Evolutionary conservation across 2,113 vertebrate genomes (phyloP), one percentile per base, ranked within the genome.

Genomic region (Girardinichthys multiradiatus): DNA sequence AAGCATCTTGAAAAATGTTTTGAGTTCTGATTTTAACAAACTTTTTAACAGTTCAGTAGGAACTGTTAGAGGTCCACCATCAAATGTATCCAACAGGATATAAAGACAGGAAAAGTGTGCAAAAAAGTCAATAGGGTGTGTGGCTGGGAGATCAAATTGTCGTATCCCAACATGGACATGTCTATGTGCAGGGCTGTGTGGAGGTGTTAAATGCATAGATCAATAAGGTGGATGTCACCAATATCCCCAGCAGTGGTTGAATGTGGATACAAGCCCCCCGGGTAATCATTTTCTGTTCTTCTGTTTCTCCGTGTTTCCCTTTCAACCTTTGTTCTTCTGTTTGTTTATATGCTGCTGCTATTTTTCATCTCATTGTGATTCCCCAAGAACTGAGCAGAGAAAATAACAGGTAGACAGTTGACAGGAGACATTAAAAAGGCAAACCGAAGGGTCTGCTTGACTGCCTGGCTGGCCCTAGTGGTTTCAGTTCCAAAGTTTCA

Each of bases 141-240:
- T 26, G 64, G 31, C 64, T 75, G 5, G 27, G 29, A 57, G 68
- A 67, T 86, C 83, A 67, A 11, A 29, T 66, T 75, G 63, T 70
- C 28, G 65, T 28, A 24, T 60, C 28, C 26, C 31, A 33, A 57
- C 54, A 60, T 33, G 11, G 14, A 1, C 39, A 64, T 61, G 73
- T 57, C 6, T 60, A 75, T 61, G 31, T 71, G 67, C 51, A 27
- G n/a, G 72, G 29, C 26, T 73, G 68, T 72, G 74, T 76, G 67
- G 61, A 4, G 24, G 75, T 79, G 75, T 82, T 87, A 82, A 87
- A 87, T 85, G 76, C 71, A 83, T 75, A 83, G 82, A 90, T 90
- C 90, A 82, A 87, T 91, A 87, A 39, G 70, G 73, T 81, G 79
- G 89, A 85, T 88, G 87, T 89, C 83, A 85, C 89, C 79, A 87